phyloP scores from a whole-genome alignment of 2,797 vertebrate species.

The Lacerta bilineata region DNA sequence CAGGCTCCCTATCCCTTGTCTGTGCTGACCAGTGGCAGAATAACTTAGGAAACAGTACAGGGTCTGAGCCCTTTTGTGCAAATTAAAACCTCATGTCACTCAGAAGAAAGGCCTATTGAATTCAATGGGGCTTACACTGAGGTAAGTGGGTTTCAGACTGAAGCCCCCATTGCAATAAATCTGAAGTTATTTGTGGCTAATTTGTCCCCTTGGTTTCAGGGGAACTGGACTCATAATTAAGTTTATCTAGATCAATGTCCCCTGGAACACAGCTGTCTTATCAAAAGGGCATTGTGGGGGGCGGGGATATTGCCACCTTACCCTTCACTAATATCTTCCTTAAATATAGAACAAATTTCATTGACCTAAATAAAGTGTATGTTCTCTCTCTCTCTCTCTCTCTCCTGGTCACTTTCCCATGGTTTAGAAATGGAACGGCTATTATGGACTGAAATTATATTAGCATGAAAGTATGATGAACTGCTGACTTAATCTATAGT shows the following conservation, averaged over 20 bases:
- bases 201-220: not conserved
- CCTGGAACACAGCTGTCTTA: no score
- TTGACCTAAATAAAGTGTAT: not conserved
- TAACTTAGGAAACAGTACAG: not conserved
- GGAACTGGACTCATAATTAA: not conserved
- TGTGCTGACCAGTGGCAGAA: not conserved
- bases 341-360: not conserved
- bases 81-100: not conserved
- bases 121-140: not conserved
- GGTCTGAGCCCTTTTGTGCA: not conserved
- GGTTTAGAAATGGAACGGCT: not conserved
- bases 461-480: not conserved
- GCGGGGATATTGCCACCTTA: not conserved
- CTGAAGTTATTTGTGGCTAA: not conserved
- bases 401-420: not conserved
- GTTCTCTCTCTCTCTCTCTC: not conserved
- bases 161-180: not conserved
- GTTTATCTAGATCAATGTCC: no score
- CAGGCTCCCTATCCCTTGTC: not conserved
- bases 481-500: not conserved
- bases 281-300: no score
- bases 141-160: not conserved
- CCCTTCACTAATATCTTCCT: no score
- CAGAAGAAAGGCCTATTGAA: not conserved
- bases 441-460: not conserved